Base-by-base conservation (phyloP, 2,888 invertebrate species). In the Galerucella pusilla region DNA sequence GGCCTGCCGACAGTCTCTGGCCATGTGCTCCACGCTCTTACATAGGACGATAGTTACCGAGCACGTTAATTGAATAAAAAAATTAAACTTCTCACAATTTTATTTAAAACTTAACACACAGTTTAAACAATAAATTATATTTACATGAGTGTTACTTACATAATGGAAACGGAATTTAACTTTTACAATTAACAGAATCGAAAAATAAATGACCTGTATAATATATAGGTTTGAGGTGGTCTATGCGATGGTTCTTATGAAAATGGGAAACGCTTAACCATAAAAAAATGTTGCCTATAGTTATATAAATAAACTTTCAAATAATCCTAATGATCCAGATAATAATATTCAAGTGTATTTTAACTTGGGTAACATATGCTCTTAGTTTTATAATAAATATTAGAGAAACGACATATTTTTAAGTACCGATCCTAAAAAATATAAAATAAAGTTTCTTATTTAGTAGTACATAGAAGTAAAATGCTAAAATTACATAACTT, bases 111-210 rank as follows among this genome's bases (percentile, higher is more conserved):
- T 28, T 14, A 61, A 61, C 28, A n/a, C 14, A 61, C 6, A 61
- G 28, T 2, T 35, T 61, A 35, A 61, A 35, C 61, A 61, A 61
- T 61, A 61, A 61, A 61, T 28, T 12, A n/a, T n/a, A 61, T 61
- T 61, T 61, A 61, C 61, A n/a, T n/a, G 12, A 61, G 61, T 61
- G 28, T 61, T 35, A 61, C 28, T 0, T 35, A 35, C 1, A 35
- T 6, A 35, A 42, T 42, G 35, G 7, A 7, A 61, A 61, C 61
- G 10, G 14, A 10, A 61, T 61, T 61, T 2, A 61, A 14, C 28
- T 42, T 3, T 12, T 20, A 60, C 10, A 60, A 60, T 28, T 14
- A 35, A 61, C 28, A n/a, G n/a, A n/a, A n/a, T n/a, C n/a, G n/a
- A n/a, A n/a, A n/a, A n/a, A n/a, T n/a, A n/a, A n/a, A n/a, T n/a